Evolutionary conservation across 2,113 vertebrate genomes (phyloP).

Genomic region (Menidia beryllina): DNA sequence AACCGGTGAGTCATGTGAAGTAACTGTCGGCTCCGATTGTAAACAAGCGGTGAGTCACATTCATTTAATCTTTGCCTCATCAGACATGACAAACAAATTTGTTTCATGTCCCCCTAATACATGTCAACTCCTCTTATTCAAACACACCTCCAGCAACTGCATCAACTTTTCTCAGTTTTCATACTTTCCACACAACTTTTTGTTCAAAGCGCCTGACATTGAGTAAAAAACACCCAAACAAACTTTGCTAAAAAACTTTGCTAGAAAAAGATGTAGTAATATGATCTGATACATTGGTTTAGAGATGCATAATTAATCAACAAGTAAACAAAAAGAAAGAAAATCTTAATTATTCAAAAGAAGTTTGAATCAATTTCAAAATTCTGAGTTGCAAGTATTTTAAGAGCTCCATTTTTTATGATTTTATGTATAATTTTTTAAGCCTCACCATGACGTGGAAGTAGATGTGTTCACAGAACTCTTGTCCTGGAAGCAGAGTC

Average conservation of each 20-base stretch:
- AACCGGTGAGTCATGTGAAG: too few relatives aligned
- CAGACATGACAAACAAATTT: too few relatives aligned
- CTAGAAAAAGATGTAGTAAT: too few relatives aligned
- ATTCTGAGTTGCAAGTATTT: too few relatives aligned
- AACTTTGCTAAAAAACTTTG: neutral
- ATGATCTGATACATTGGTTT: neutral
- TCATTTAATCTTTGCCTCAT: too few relatives aligned
- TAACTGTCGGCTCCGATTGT: too few relatives aligned
- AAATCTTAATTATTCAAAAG: neutral
- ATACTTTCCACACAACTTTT: too few relatives aligned
- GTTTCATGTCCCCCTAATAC: too few relatives aligned
- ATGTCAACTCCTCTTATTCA: too few relatives aligned
- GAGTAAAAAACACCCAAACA: neutral
- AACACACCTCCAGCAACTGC: too few relatives aligned
- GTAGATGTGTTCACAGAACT: constrained; percentile 86
- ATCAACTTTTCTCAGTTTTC: too few relatives aligned
- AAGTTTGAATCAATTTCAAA: neutral
- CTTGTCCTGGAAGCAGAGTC: constrained; percentile 76
- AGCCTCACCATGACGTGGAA: constrained; percentile 94
- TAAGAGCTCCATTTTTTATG: neutral
- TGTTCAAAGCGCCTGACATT: neutral
- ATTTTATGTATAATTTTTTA: neutral
- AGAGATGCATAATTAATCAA: neutral
- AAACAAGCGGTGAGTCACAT: too few relatives aligned
- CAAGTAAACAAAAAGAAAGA: neutral